Evolutionary conservation across 2,888 invertebrate genomes (phyloP), one percentile per base, ranked within the genome.

Genomic region (Heterodera filipjevi): DNA sequence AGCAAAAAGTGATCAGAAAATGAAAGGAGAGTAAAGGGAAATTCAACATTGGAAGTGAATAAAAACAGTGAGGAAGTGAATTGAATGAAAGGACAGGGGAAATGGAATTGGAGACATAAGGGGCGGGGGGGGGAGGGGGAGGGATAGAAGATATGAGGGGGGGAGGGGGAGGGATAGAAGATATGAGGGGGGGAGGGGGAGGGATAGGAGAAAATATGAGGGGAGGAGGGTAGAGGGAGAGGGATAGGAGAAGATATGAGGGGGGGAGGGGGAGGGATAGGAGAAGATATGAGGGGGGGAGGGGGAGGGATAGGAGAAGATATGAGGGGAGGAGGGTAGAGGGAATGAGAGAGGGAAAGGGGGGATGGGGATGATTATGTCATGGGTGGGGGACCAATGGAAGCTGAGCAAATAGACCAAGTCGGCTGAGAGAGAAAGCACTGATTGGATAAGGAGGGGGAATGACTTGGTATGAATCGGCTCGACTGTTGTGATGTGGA

Each of bases 401-500:
- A 59, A 59, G 59, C 59, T 59, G 59, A n/a, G 59, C 59, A 59
- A 59, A 59, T 27, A 59, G 27, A 59, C 59, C 59, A 59, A 59
- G 59, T 59, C 59, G n/a, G 19, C 22, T n/a, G 27, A 59, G 59
- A 22, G 59, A 5, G 59, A 27, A 59, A 5, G 59, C 5, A 59
- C 59, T 59, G n/a, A n/a, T 59, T n/a, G 59, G 22, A 59, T 1
- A 59, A 59, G 59, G 59, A 2, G 59, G 59, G 59, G 59, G n/a
- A n/a, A 59, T 27, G 59, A 59, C 27, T 59, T 59, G 27, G 59
- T 6, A 53, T 53, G 16, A 16, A 44, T 5, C 44, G 44, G 44
- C 5, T 44, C n/a, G 44, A 44, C 8, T 10, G 44, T 10, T 5
- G 44, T 10, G 5, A 12, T 44, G 44, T 10, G 44, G 44, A 44